These are phyloP conservation scores for Zootoca vivipara DNA, from an alignment of 2,113 vertebrate species.

Conservation along the genomic window DNA sequence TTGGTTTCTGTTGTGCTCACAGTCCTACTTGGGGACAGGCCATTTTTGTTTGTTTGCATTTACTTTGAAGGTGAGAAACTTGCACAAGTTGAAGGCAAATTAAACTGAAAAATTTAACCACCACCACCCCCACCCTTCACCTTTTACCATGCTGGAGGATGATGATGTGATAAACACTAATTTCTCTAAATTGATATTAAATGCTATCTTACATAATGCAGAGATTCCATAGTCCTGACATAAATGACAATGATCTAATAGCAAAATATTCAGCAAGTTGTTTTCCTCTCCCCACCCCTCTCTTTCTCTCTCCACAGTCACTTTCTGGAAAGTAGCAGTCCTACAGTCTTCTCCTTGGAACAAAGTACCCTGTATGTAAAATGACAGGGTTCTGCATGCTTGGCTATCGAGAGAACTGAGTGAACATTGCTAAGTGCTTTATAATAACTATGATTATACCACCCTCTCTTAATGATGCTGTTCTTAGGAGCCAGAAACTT, in stretches of 20 bases:
- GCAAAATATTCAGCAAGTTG: constrained; percentile 48
- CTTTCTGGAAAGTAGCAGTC: constrained; percentile 51
- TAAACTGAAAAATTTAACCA: background rate
- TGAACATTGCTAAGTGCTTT: constrained; percentile 67
- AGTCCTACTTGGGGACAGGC: background rate
- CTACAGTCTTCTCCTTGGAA: constrained; percentile 57
- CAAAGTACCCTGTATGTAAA: constrained; percentile 62
- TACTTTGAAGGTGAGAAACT: background rate
- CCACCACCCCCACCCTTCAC: background rate
- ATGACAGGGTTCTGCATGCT: constrained; percentile 67
- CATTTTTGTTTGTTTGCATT: background rate
- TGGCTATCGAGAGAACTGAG: constrained; percentile 61
- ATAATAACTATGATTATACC: constrained; percentile 71
- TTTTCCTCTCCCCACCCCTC: constrained; percentile 1
- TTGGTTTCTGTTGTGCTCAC: background rate
- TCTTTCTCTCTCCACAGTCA: constrained; percentile 17
- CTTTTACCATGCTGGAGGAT: background rate
- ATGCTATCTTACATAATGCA: background rate
- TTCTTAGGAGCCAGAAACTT: constrained; percentile 48
- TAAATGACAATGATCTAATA: constrained; percentile 48
- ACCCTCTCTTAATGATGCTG: constrained; percentile 32
- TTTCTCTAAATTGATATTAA: constrained; percentile 4
- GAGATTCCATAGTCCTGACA: constrained; percentile 47
- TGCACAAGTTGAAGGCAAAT: background rate
- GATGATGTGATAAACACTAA: constrained; percentile 1